These are phyloP conservation scores for Scleropages formosus DNA, from an alignment of 2,797 vertebrate genomes.

Conservation along the genomic window DNA sequence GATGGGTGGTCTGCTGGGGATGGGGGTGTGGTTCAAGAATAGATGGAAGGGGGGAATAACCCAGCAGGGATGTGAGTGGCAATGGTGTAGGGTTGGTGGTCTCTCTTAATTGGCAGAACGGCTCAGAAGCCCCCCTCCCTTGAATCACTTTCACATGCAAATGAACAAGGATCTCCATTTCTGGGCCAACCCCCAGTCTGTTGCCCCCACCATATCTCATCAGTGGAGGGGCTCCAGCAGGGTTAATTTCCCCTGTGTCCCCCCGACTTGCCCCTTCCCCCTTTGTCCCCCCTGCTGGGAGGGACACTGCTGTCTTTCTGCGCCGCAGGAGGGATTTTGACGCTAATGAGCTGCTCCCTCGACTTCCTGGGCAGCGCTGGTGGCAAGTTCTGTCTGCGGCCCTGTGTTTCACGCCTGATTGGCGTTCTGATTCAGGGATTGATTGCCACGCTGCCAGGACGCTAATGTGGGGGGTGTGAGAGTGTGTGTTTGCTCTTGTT, in stretches of 20 bases:
- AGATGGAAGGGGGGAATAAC: not conserved
- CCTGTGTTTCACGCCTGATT: conserved; percentile 4
- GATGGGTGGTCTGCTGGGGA: no score
- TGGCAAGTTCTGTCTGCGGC: not conserved
- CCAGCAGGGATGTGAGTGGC: not conserved
- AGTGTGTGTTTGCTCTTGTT: not conserved
- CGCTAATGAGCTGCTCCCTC: conserved; percentile 24
- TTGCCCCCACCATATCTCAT: not conserved
- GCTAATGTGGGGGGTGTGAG: conserved; percentile 24
- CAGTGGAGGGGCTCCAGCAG: not conserved
- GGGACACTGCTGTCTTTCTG: conserved; percentile 11
- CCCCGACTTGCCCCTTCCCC: conserved; percentile 19
- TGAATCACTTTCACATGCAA: conserved; percentile 12
- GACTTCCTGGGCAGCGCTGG: not conserved
- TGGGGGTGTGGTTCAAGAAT: not conserved
- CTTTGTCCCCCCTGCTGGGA: conserved; percentile 1
- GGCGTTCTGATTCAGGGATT: conserved; percentile 6
- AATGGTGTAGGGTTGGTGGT: not conserved
- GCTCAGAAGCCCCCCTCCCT: not conserved
- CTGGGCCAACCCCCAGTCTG: not conserved
- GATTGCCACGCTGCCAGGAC: not conserved
- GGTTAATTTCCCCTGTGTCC: not conserved
- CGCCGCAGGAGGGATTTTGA: conserved; percentile 23
- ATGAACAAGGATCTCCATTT: not conserved
- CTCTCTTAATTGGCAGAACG: not conserved